Evolutionary conservation across 2,797 vertebrate genomes (phyloP).

Genomic region (Heliangelus exortis): DNA sequence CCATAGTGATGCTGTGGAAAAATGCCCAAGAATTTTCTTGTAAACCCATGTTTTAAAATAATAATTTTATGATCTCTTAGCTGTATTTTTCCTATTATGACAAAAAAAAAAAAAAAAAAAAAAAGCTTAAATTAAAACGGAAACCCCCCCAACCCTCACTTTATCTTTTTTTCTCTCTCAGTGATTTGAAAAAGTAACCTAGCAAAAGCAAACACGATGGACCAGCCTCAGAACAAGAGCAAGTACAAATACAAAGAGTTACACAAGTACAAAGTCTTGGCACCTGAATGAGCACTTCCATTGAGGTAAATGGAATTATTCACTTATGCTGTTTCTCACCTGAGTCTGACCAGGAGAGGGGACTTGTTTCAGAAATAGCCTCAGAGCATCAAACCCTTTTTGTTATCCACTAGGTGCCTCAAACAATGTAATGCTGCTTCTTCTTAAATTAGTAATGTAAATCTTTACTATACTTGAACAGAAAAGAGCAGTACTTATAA

Average conservation of each 20-base stretch:
- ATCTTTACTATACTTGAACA: not conserved
- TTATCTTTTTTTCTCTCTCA: not conserved
- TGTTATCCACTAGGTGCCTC: not conserved
- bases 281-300: not conserved
- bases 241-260: not conserved
- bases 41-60: not conserved
- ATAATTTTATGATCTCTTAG: not conserved
- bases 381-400: not conserved
- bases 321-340: not conserved
- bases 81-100: not conserved
- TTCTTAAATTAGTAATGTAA: not conserved
- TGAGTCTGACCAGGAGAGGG: not conserved
- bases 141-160: fast-evolving
- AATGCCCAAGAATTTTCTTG: not conserved
- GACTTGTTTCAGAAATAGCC: not conserved
- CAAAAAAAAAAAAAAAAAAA: not conserved
- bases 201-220: not conserved
- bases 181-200: not conserved
- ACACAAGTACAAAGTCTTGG: not conserved
- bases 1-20: not conserved
- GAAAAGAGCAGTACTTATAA: not conserved
- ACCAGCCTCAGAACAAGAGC: not conserved
- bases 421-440: not conserved
- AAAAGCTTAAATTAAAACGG: not conserved
- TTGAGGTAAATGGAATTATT: not conserved